Evolutionary conservation across 2,797 vertebrate species (phyloP).

Genomic region (Triplophysa yarkandensis): DNA sequence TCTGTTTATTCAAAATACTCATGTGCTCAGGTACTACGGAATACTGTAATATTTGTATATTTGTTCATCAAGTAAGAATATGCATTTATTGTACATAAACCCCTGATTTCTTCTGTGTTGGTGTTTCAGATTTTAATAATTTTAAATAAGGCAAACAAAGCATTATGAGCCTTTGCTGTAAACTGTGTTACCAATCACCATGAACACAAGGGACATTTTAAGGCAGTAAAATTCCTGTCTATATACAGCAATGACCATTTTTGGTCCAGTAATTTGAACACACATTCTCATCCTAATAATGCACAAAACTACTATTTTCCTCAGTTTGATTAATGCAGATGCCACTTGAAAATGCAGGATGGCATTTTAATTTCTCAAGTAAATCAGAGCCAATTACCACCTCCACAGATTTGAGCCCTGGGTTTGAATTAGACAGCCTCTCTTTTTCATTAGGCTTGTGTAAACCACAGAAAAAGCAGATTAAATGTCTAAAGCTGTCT

Average conservation of each 20-base stretch:
- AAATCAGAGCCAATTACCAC: constrained; percentile 12
- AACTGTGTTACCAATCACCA: constrained; percentile 28
- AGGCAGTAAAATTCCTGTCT: constrained; percentile 22
- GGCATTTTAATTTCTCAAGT: neutral
- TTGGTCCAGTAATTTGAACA: constrained; percentile 4
- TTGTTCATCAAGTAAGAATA: too few species aligned
- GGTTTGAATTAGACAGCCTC: constrained; percentile 22
- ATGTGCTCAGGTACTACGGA: too few species aligned
- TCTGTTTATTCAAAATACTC: too few species aligned
- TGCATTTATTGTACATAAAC: too few species aligned
- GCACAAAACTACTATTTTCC: neutral
- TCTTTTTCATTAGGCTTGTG: neutral
- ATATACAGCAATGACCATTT: neutral
- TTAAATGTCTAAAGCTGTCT: neutral
- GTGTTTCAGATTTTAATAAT: constrained; percentile 22
- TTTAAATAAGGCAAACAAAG: constrained; percentile 14
- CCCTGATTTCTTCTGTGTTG: too few species aligned
- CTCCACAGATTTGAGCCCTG: constrained; percentile 22
- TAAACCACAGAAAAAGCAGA: neutral
- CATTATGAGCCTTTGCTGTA: constrained; percentile 15
- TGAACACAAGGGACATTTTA: constrained; percentile 33
- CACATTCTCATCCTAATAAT: constrained; percentile 1
- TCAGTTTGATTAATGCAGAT: constrained; percentile 9
- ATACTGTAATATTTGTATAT: too few species aligned
- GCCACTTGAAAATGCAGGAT: constrained; percentile 31